A percentile compares a stretch with the other conserved stretches of the same genome.
Conservation (phyloP, 1,140 invertebrate genomes). For the Eurytemora carolleeae region DNA sequence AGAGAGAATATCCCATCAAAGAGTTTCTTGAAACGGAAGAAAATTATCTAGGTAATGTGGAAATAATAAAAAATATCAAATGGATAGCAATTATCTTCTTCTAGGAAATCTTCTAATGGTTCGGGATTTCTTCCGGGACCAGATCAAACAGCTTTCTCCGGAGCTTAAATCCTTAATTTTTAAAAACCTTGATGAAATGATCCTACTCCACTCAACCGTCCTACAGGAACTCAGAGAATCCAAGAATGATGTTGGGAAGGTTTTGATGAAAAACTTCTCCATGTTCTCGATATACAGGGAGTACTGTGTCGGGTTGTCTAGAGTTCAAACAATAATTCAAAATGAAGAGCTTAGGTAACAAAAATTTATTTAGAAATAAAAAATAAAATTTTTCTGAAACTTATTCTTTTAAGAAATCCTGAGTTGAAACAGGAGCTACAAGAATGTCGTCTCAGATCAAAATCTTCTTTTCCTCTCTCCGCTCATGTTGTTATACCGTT, state of each 20-base stretch:
- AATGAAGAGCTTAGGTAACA: neutral
- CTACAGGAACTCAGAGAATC: conserved; percentile 2
- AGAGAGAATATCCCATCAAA: conserved; percentile 4
- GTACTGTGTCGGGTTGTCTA: neutral
- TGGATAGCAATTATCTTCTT: neutral
- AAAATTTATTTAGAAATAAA: neutral
- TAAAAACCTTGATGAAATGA: conserved; percentile 11
- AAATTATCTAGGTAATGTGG: conserved; percentile 7
- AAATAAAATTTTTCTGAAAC: neutral
- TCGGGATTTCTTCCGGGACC: conserved; percentile 10
- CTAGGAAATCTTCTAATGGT: conserved; percentile 14
- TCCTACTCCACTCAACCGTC: conserved; percentile 5
- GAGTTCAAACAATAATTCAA: neutral
- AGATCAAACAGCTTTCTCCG: neutral
- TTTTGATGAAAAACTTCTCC: neutral
- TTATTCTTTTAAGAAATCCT: neutral
- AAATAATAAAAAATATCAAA: neutral
- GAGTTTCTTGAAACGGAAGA: conserved; percentile 11
- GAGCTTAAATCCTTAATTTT: conserved; percentile 2
- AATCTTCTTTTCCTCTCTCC: conserved; percentile 8
- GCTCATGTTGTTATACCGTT: conserved; percentile 14
- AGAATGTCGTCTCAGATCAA: neutral
- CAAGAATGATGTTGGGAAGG: neutral
- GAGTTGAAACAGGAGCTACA: neutral
- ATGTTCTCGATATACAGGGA: neutral